phyloP scores from a whole-genome alignment of 2,113 vertebrate species.

The Forbesichthys papilliferus region DNA sequence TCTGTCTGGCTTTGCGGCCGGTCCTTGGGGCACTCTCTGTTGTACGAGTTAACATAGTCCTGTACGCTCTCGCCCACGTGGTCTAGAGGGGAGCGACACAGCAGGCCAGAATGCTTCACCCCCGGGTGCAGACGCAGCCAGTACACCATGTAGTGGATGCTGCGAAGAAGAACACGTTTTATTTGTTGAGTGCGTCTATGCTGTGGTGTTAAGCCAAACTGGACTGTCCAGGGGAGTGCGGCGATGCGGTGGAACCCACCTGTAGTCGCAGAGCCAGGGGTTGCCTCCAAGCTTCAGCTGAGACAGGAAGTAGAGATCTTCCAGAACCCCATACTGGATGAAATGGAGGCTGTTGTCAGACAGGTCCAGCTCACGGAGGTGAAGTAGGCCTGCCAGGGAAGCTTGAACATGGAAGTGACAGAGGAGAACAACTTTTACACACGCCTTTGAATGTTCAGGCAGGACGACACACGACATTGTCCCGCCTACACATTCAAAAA shows the following conservation, averaged over 20 bases:
- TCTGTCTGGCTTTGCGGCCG: slow-evolving; percentile 37
- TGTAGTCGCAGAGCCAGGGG: slow-evolving; percentile 71
- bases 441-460: neutral
- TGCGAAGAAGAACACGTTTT: slow-evolving; percentile 16
- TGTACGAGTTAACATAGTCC: slow-evolving; percentile 62
- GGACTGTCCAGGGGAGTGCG: neutral
- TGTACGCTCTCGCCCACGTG: slow-evolving; percentile 52
- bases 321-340: slow-evolving; percentile 65
- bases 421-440: neutral
- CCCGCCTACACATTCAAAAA: no score
- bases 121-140: slow-evolving; percentile 65
- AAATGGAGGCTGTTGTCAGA: slow-evolving; percentile 60
- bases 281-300: slow-evolving; percentile 62
- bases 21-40: slow-evolving; percentile 65
- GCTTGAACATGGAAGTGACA: slow-evolving; percentile 25
- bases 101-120: slow-evolving; percentile 61
- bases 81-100: slow-evolving; percentile 62
- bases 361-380: slow-evolving; percentile 64
- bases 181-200: neutral
- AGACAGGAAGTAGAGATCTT: slow-evolving; percentile 71
- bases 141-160: slow-evolving; percentile 75
- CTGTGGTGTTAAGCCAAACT: neutral
- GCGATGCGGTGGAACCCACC: slow-evolving; percentile 41
- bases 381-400: slow-evolving; percentile 64
- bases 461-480: neutral